These are phyloP conservation scores for Nemoura dubitans DNA, from an alignment of 2,888 invertebrate genomes.

Conservation along the genomic window DNA sequence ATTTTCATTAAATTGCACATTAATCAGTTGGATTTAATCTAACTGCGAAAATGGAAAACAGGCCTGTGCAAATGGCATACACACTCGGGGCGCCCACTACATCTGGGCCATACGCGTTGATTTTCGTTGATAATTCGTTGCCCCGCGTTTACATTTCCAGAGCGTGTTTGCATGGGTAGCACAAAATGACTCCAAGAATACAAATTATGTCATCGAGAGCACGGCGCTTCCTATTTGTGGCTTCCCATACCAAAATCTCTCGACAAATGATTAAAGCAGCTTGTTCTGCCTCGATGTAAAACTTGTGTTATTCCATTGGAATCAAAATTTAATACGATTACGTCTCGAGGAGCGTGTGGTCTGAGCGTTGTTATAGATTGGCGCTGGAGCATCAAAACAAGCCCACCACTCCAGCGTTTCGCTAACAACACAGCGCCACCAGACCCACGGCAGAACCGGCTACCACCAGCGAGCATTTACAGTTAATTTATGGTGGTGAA, in stretches of 20 bases:
- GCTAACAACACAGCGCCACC: not conserved
- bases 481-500: slow-evolving; percentile 12
- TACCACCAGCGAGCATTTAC: not conserved
- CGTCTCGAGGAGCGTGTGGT: not conserved
- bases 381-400: not conserved
- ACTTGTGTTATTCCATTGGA: slow-evolving; percentile 23
- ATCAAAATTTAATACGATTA: slow-evolving; percentile 31
- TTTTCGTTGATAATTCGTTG: too few species aligned
- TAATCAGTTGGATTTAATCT: not conserved
- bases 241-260: not conserved
- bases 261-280: not conserved
- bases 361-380: not conserved
- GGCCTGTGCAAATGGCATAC: not conserved
- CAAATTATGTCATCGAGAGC: not conserved
- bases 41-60: not conserved
- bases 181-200: not conserved
- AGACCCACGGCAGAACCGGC: not conserved
- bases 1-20: slow-evolving; percentile 12
- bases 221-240: not conserved
- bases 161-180: too few species aligned
- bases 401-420: not conserved
- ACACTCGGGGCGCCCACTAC: too few species aligned
- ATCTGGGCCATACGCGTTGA: too few species aligned
- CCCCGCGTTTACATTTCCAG: too few species aligned
- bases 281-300: not conserved